A percentile compares a stretch with the other conserved stretches of the same genome.
Conservation (phyloP, 2,888 invertebrate genomes). For the Litoditis marina region DNA sequence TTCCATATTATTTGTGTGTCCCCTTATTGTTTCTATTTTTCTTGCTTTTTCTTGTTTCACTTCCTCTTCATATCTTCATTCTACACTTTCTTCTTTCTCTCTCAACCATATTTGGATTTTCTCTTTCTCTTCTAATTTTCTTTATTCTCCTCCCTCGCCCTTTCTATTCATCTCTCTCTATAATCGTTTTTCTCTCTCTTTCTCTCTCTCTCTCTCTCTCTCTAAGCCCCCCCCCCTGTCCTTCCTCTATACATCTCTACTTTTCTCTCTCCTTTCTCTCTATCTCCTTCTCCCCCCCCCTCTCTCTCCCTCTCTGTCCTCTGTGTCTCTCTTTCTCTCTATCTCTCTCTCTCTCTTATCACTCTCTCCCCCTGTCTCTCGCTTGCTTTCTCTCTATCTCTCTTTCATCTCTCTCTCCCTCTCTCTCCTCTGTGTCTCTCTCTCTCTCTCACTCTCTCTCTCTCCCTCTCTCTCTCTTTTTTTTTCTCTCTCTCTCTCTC, state of each 20-base stretch:
- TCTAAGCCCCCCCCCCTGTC: slow-evolving; percentile 11
- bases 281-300: background rate
- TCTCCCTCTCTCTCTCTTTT: no score
- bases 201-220: slow-evolving; percentile 15
- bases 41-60: background rate
- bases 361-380: no score
- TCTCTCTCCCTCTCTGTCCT: slow-evolving; percentile 2
- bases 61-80: background rate
- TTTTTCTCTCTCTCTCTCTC: no score
- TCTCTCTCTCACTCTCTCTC: no score
- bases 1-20: slow-evolving; percentile 15
- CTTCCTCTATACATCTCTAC: slow-evolving; percentile 2
- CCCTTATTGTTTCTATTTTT: slow-evolving; percentile 11
- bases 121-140: slow-evolving; percentile 11
- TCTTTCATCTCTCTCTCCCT: no score
- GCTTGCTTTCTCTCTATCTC: no score
- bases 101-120: background rate
- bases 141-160: slow-evolving; percentile 13
- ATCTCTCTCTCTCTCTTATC: no score
- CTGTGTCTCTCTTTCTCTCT: no score
- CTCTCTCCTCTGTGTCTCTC: no score
- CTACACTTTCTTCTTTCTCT: slow-evolving; percentile 1
- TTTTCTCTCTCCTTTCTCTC: slow-evolving; percentile 6
- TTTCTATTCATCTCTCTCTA: slow-evolving; percentile 10
- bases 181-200: background rate